These are phyloP conservation scores for Napeogenes inachia DNA, from an alignment of 2,888 invertebrate species.

Conservation along the genomic window DNA sequence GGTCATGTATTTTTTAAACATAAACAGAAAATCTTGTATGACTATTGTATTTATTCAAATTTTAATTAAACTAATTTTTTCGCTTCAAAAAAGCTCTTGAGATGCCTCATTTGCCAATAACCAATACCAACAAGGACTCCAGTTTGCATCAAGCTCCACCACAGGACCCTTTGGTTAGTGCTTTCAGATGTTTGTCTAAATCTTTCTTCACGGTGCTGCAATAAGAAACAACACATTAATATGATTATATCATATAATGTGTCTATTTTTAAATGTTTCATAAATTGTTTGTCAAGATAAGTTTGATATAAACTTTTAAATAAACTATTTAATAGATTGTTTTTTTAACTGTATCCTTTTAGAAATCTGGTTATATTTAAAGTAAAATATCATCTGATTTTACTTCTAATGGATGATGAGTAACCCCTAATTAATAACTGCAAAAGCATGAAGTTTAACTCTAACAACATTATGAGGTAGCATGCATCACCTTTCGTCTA, in stretches of 20 bases:
- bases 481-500: too few relatives aligned
- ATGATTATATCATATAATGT: neutral
- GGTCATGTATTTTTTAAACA: conserved; percentile 10
- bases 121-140: conserved; percentile 94
- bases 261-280: too few relatives aligned
- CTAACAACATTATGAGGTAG: too few relatives aligned
- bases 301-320: too few relatives aligned
- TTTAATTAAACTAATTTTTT: conserved; percentile 93
- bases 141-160: conserved; percentile 98
- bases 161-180: conserved; percentile 95
- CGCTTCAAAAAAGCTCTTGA: conserved; percentile 99
- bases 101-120: conserved; percentile 99
- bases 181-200: conserved; percentile 99
- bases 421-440: too few relatives aligned
- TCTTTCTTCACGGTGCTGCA: conserved; percentile 96
- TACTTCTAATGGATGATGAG: too few relatives aligned
- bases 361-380: too few relatives aligned
- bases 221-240: conserved; percentile 6
- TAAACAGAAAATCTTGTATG: conserved; percentile 24
- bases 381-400: too few relatives aligned
- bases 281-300: too few relatives aligned
- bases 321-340: too few relatives aligned
- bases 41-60: conserved; percentile 11
- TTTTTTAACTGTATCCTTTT: too few relatives aligned
- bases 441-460: too few relatives aligned